Base-by-base conservation (phyloP, 2,113 vertebrate genomes). In the Trematomus loennbergii region DNA sequence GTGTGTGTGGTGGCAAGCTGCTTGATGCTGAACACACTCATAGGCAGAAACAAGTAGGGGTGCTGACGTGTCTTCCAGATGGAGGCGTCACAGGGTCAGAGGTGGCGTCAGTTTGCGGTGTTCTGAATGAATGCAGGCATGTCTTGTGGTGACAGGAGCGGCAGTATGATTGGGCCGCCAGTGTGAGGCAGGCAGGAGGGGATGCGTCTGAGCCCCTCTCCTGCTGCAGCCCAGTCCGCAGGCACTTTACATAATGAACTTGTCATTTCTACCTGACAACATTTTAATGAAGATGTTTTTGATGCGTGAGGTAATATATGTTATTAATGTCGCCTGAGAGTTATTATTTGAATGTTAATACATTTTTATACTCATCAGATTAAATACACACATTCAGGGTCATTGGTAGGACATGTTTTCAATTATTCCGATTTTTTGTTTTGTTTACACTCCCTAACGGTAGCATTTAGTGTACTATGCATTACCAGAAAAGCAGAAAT, bases 121-220 rank as follows among this genome's bases (percentile, higher is more conserved):
- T 77, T 87, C 76, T 90, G 93, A 94, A 94, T 91, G 91, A 91
- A 84, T 66, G 72, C 79, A 73, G 88, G 79, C 78, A 63, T 71
- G 83, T 82, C 74, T 72, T 65, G 83, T 40, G 75, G 78, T 83
- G 91, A 87, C 83, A 78, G 78, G 84, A 75, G 82, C 78, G 29
- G 80, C 66, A 12, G 69, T 66, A 72, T 82, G 83, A 88, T 88
- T 87, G 78, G 80, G 52, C 68, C 8, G 36, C 55, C 65, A n/a
- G 75, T 60, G 81, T 4, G 70, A 78, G 57, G 73, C 74, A 82
- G 64, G 71, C 79, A 40, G 62, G 52, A 63, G 62, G 78, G 25
- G 77, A 64, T 60, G 65, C 29, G 1, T 82, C 61, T 81, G 79
- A 80, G 72, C 57, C 83, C n/a, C 55, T 75, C 84, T 74, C 74